Conservation (phyloP, 2,797 vertebrate genomes). For the Manis pentadactyla region DNA sequence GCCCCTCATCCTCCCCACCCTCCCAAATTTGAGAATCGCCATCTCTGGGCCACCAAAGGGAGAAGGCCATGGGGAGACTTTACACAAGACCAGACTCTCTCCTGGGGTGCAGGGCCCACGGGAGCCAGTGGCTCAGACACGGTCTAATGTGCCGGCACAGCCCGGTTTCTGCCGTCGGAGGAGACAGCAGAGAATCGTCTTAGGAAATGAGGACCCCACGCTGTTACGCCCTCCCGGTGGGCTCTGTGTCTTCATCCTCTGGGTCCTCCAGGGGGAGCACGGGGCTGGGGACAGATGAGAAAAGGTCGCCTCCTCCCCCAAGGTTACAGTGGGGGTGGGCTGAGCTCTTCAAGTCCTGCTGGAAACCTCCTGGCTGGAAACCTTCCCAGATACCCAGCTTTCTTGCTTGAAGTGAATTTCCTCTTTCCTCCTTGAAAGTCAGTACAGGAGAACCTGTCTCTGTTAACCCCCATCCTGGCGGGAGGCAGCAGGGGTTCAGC, state of each 20-base stretch:
- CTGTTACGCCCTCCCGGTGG: neutral
- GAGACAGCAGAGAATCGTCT: neutral
- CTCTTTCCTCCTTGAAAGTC: conserved; percentile 67
- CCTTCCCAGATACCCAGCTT: conserved; percentile 44
- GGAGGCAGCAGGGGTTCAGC: neutral
- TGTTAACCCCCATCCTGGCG: neutral
- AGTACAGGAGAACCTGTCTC: neutral
- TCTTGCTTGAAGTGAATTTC: conserved; percentile 40
- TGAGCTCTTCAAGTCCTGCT: neutral
- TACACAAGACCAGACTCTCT: neutral
- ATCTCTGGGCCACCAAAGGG: neutral
- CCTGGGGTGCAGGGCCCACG: neutral
- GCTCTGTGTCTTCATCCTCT: rapidly evolving
- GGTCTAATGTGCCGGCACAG: neutral
- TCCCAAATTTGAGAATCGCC: neutral
- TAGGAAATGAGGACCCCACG: neutral
- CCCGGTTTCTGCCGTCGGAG: neutral
- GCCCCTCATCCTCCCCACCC: neutral
- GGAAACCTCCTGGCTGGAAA: conserved; percentile 55
- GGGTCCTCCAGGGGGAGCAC: neutral
- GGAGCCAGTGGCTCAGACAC: neutral
- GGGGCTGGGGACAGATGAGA: neutral
- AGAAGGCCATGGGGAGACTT: neutral
- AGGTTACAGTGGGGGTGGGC: neutral
- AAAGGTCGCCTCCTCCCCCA: neutral